phyloP scores from a whole-genome alignment of 2,797 vertebrate species.

The Enteromius anoplus region DNA sequence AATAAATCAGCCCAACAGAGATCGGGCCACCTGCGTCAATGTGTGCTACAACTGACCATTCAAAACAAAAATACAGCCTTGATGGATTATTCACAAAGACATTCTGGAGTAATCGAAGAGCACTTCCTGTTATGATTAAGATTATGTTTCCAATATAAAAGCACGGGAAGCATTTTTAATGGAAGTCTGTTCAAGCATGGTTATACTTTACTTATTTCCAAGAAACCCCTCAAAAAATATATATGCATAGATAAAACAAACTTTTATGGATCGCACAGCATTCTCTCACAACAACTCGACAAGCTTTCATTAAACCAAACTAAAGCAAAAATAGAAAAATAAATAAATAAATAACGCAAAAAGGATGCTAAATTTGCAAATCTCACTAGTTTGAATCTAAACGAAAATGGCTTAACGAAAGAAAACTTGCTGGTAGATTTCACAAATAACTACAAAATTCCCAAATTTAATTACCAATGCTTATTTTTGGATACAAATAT shows the following conservation, averaged over 20 bases:
- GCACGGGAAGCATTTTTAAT: neutral
- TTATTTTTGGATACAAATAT: neutral
- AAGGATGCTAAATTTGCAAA: neutral
- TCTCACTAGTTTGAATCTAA: too few species aligned
- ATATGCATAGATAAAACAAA: neutral
- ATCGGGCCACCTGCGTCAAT: neutral
- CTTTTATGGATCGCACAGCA: neutral
- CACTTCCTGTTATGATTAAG: conserved; percentile 38
- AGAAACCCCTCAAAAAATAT: neutral
- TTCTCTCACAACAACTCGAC: neutral
- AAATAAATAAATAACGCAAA: neutral
- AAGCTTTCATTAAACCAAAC: neutral
- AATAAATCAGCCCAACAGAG: neutral
- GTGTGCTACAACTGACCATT: neutral
- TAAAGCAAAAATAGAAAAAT: neutral
- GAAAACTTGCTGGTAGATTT: neutral
- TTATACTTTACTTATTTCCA: neutral
- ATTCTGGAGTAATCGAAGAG: conserved; percentile 11
- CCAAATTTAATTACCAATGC: neutral
- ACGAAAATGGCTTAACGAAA: too few species aligned
- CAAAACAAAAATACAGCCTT: conserved; percentile 17
- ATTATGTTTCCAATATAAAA: conserved; percentile 6
- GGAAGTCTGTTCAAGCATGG: neutral
- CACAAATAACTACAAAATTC: neutral
- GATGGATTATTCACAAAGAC: conserved; percentile 10